Evolutionary conservation across 1,140 invertebrate genomes (phyloP).

Genomic region (Doryteuthis pealeii): DNA sequence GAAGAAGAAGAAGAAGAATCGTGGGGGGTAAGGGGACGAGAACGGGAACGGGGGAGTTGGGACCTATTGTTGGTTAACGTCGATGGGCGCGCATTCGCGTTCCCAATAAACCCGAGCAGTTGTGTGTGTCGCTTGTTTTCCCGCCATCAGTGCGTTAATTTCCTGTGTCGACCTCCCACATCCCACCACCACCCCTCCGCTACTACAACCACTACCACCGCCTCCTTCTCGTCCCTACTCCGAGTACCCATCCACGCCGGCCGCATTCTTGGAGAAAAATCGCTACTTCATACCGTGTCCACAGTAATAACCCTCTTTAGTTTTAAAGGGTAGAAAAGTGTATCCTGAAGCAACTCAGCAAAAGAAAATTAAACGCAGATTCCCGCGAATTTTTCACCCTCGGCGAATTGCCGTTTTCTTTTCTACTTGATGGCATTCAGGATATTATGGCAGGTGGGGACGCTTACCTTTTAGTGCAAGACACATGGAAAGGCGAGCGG

Average conservation of each 20-base stretch:
- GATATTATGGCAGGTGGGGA: background rate
- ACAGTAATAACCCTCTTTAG: background rate
- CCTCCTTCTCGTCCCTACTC: no score
- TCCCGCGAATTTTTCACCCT: background rate
- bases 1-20: no score
- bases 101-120: no score
- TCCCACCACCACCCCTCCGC: no score
- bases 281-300: background rate
- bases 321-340: slow-evolving; percentile 5
- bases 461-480: background rate
- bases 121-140: no score
- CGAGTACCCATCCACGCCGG: background rate
- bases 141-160: background rate
- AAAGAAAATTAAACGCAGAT: background rate
- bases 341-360: background rate
- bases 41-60: no score
- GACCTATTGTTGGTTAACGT: no score
- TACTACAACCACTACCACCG: no score
- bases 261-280: background rate
- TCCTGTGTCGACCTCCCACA: background rate
- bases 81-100: no score
- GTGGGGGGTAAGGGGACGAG: no score
- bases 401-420: background rate
- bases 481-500: background rate
- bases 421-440: background rate